Evolutionary conservation across 1,140 invertebrate species (phyloP), one percentile per base, ranked within the genome.

Genomic region (Heliconius melpomene): DNA sequence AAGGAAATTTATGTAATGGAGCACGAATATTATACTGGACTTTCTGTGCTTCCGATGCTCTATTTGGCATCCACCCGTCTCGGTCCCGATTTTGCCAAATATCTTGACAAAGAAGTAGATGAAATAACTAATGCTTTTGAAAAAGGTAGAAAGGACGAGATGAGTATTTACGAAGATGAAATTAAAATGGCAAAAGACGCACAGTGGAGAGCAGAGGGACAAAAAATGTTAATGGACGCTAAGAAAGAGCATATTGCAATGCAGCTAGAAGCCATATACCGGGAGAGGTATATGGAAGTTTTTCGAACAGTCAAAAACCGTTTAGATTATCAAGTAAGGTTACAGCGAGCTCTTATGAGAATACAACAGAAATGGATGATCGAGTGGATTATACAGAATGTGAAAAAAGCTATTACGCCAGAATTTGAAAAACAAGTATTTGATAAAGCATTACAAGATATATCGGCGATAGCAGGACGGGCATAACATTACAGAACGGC

Each of bases 1-100:
- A 99, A 99, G 93, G 98, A 99, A 95, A 97, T 97, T 78, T 98
- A 96, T 88, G 96, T 99, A 5, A 91, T 98, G 94, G 98, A 99
- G 88, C 98, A 99, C 87, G 98, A 99, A 90, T 98, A 96, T 93
- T 98, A 98, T 88, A 95, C 95, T 84, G 98, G 97, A 72, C 78
- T 98, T 7, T 96, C 97, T 11, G 89, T 98, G 1, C 89, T 96
- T 13, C 89, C 97, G n/a, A 96, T 98, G 88, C 88, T 96, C 26
- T 93, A 96, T 72, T 88, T 95, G 82, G 95, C 85, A 46, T 93
- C 96, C 7, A 98, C 97, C 79, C 97, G 96, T 85, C 94, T 97
- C 74, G 98, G 98, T 13, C 95, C 95, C n/a, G 36, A 79, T 50
- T 6, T 97, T 26, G 95, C 95, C 20, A 89, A 89, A 5, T 95